Evolutionary conservation across 2,888 invertebrate genomes (phyloP).

Genomic region (Acrobasis suavella): DNA sequence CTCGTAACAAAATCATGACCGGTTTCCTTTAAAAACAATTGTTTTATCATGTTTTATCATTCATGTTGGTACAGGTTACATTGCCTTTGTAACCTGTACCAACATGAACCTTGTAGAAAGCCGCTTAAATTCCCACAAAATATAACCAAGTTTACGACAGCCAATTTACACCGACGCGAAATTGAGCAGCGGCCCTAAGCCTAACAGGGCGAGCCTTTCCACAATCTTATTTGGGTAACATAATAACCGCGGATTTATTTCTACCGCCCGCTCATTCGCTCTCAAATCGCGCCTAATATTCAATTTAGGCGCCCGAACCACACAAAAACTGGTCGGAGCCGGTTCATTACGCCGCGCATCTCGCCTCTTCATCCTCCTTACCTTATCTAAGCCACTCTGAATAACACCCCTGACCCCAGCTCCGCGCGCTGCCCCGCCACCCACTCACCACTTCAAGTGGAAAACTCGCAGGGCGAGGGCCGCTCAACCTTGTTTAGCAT

Average conservation of each 20-base stretch:
- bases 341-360: conserved; percentile 81
- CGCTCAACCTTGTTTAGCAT: conserved; percentile 82
- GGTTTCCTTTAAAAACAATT: not conserved
- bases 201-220: conserved; percentile 68
- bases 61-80: too few species aligned
- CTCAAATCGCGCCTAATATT: conserved; percentile 81
- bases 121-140: conserved; percentile 59
- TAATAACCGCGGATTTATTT: conserved; percentile 80
- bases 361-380: conserved; percentile 81
- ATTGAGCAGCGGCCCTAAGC: conserved; percentile 70
- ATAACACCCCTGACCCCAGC: conserved; percentile 62
- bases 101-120: conserved; percentile 35
- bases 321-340: conserved; percentile 79
- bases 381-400: conserved; percentile 81
- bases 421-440: conserved; percentile 46
- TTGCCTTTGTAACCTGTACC: conserved; percentile 1
- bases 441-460: conserved; percentile 77
- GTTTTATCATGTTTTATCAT: too few species aligned
- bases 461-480: conserved; percentile 80
- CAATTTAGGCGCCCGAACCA: conserved; percentile 79
- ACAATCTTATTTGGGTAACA: conserved; percentile 79
- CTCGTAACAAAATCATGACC: conserved; percentile 1
- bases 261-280: conserved; percentile 77
- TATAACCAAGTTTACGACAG: conserved; percentile 66
- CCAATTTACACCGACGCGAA: conserved; percentile 72